Conservation (phyloP, 2,888 invertebrate genomes). For the Elegia similella region DNA sequence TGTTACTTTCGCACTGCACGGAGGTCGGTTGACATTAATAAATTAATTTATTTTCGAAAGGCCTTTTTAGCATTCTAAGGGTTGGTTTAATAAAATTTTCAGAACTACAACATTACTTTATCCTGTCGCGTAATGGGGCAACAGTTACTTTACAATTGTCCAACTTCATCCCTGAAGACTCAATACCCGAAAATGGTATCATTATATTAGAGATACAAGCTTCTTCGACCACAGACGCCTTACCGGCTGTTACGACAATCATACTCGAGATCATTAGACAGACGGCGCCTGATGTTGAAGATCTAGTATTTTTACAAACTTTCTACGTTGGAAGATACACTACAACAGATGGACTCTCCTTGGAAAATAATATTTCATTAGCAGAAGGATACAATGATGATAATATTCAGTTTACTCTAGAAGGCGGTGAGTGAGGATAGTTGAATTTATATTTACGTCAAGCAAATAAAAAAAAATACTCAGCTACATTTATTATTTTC, state of each 20-base stretch:
- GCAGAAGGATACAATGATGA: slow-evolving; percentile 18
- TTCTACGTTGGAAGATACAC: slow-evolving; percentile 30
- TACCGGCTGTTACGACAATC: background rate
- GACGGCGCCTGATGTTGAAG: slow-evolving; percentile 12
- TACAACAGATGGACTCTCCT: background rate
- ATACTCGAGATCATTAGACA: slow-evolving; percentile 23
- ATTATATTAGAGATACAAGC: background rate
- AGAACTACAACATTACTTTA: background rate
- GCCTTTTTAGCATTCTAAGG: no score
- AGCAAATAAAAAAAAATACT: no score
- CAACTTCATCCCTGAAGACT: background rate
- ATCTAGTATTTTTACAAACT: slow-evolving; percentile 25
- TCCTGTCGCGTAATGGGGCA: background rate
- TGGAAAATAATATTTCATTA: slow-evolving; percentile 12
- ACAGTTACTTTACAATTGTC: background rate
- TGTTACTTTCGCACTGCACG: slow-evolving; percentile 29
- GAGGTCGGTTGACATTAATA: slow-evolving; percentile 21
- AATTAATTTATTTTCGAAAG: no score
- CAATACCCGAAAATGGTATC: background rate
- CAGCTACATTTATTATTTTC: slow-evolving; percentile 17
- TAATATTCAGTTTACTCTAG: slow-evolving; percentile 5
- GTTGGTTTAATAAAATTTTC: background rate
- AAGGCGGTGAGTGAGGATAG: background rate
- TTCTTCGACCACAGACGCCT: background rate
- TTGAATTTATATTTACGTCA: background rate